Evolutionary conservation across 64 coral and sea anemone genomes (phyloP).

Genomic region (Montipora cactus): DNA sequence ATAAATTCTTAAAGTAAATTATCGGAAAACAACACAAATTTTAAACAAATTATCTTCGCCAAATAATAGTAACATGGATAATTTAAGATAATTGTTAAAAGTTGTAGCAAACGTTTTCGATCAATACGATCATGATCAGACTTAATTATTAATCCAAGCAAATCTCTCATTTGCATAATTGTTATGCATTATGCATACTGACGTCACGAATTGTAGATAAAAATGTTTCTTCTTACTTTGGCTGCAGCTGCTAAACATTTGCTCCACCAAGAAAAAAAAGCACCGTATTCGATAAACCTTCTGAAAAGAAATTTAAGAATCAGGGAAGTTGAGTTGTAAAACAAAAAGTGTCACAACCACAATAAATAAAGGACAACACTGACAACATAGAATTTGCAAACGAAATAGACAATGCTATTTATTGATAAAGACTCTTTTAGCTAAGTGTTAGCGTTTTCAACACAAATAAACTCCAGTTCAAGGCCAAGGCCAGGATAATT

Average conservation of each 20-base stretch:
- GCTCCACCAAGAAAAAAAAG: not conserved
- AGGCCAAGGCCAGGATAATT: too few species aligned
- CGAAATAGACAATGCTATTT: not conserved
- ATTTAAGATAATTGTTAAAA: too few species aligned
- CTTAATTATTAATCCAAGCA: too few species aligned
- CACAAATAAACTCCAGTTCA: too few species aligned
- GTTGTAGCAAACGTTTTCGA: too few species aligned
- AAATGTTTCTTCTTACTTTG: not conserved
- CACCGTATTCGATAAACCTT: not conserved
- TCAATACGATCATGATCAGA: too few species aligned
- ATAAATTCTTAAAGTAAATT: too few species aligned
- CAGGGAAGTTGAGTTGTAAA: not conserved
- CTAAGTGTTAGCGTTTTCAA: not conserved
- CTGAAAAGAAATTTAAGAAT: constrained; percentile 1
- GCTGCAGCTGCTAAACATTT: constrained; percentile 2
- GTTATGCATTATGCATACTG: not conserved
- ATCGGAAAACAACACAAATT: too few species aligned
- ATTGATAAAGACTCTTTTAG: not conserved
- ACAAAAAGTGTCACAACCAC: not conserved
- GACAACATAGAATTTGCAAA: not conserved
- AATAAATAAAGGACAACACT: not conserved
- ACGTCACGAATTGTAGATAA: not conserved
- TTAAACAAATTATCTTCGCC: too few species aligned
- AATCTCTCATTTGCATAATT: too few species aligned
- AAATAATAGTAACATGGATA: too few species aligned